phyloP scores from a whole-genome alignment of 2,797 vertebrate species.

The Tokudaia muenninki region DNA sequence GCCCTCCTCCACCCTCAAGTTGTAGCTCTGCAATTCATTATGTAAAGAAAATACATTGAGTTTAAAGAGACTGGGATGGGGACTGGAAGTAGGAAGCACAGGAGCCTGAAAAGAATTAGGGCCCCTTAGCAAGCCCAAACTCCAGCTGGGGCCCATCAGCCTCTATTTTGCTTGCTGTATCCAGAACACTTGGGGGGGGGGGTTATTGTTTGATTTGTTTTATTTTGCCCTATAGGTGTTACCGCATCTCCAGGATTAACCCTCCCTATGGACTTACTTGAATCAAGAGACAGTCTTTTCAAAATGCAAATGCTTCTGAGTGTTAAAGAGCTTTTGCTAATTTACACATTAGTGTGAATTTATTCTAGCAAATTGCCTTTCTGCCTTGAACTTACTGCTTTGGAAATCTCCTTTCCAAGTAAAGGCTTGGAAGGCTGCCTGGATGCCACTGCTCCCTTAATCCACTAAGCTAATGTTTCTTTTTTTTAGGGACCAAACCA shows the following conservation, averaged over 20 bases:
- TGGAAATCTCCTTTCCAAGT: slow-evolving; percentile 32
- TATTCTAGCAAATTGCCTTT: slow-evolving; percentile 44
- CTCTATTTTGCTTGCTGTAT: background rate
- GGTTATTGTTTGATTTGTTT: background rate
- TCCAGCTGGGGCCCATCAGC: background rate
- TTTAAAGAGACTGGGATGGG: background rate
- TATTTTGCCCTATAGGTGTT: background rate
- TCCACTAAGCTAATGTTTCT: background rate
- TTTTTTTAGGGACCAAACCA: background rate
- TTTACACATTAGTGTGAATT: slow-evolving; percentile 41
- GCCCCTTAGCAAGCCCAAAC: background rate
- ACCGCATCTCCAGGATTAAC: background rate
- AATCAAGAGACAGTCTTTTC: background rate
- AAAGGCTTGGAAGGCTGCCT: slow-evolving; percentile 6
- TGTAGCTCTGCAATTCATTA: background rate
- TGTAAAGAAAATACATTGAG: background rate
- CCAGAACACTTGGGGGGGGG: background rate
- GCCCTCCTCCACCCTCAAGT: background rate
- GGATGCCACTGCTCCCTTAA: background rate
- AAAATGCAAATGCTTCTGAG: slow-evolving; percentile 44
- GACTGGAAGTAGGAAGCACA: background rate
- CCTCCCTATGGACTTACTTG: background rate
- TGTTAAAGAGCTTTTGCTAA: slow-evolving; percentile 45
- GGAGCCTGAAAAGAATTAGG: background rate
- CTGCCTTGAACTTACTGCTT: background rate